Conservation (phyloP, 2,888 invertebrate genomes). For the Diloba caeruleocephala region DNA sequence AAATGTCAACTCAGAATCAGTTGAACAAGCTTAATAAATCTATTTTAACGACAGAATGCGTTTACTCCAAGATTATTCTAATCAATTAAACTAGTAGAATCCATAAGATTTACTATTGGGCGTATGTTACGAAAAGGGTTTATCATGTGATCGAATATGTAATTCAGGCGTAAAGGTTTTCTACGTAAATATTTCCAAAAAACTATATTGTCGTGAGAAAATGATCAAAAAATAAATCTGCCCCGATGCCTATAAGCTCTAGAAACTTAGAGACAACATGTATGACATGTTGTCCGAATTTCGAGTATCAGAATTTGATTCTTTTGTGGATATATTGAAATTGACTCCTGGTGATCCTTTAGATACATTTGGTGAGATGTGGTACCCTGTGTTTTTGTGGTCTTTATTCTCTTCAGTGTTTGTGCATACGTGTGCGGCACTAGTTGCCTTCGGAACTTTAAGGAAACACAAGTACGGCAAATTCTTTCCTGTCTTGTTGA, state of each 20-base stretch:
- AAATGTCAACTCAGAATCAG: slow-evolving; percentile 49
- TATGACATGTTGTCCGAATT: slow-evolving; percentile 90
- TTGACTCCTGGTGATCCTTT: slow-evolving; percentile 91
- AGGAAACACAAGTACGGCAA: slow-evolving; percentile 98
- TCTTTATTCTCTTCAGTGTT: slow-evolving; percentile 97
- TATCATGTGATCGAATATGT: not conserved
- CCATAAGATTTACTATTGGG: slow-evolving; percentile 6
- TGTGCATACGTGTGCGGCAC: slow-evolving; percentile 96
- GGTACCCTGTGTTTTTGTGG: slow-evolving; percentile 99
- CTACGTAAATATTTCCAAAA: slow-evolving; percentile 3
- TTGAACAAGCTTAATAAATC: slow-evolving; percentile 10
- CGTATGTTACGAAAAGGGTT: slow-evolving; percentile 3
- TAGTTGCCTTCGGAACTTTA: slow-evolving; percentile 96
- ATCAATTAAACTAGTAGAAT: slow-evolving; percentile 1
- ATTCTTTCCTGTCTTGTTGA: slow-evolving; percentile 96
- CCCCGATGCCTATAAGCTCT: slow-evolving; percentile 83
- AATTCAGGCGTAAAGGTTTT: not conserved
- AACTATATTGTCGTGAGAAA: slow-evolving; percentile 49
- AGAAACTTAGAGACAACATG: slow-evolving; percentile 81
- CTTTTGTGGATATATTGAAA: slow-evolving; percentile 91
- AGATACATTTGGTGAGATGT: slow-evolving; percentile 96
- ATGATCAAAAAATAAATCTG: slow-evolving; percentile 65
- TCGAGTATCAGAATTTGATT: slow-evolving; percentile 90
- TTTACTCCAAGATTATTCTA: no score
- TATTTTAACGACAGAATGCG: slow-evolving; percentile 30